Evolutionary conservation across 2,113 vertebrate species (phyloP).

Genomic region (Lamprotornis superbus): DNA sequence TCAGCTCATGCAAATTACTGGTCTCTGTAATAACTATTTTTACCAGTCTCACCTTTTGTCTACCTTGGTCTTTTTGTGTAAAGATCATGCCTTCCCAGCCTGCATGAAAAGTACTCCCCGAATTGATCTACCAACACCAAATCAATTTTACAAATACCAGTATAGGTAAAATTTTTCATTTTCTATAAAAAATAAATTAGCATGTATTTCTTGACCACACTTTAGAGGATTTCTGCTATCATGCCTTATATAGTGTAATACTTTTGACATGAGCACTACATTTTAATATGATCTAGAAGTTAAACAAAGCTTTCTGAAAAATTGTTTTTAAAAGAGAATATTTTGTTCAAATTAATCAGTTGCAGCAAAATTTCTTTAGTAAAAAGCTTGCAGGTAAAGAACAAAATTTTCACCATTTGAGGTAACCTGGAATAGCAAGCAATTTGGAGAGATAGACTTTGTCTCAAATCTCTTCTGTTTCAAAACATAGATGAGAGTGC

Average conservation of each 20-base stretch:
- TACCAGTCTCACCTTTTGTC: neutral
- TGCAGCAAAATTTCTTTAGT: neutral
- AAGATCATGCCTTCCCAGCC: neutral
- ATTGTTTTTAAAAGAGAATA: neutral
- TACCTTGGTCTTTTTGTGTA: neutral
- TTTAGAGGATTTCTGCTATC: neutral
- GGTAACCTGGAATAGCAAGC: neutral
- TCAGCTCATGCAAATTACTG: neutral
- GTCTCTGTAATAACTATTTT: neutral
- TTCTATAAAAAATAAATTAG: neutral
- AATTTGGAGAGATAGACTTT: neutral
- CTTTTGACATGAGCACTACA: neutral
- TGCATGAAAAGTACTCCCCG: neutral
- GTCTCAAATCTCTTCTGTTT: neutral
- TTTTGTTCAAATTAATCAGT: neutral
- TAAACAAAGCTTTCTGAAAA: neutral
- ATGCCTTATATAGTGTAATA: neutral
- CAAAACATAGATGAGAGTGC: neutral
- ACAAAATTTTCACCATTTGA: neutral
- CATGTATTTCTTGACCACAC: neutral
- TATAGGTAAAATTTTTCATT: neutral
- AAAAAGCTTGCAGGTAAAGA: neutral
- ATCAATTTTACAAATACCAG: neutral
- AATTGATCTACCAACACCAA: neutral
- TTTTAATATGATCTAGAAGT: neutral